These are phyloP conservation scores for Trachythela sp. DNA, from an alignment of 64 coral and sea anemone genomes.

Conservation along the genomic window DNA sequence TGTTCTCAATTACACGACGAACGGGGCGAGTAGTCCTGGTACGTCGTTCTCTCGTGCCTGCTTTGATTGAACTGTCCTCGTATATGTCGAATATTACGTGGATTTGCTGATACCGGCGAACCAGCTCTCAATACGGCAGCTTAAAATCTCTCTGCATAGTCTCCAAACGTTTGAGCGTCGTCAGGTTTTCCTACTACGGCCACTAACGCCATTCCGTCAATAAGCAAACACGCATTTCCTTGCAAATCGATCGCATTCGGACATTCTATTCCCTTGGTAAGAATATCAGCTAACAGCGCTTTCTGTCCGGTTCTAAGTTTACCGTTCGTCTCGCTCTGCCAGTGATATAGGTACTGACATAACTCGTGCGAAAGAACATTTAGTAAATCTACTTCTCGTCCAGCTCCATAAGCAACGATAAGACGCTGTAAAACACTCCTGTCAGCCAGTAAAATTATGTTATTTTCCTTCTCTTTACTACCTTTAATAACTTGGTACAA, in stretches of 20 bases:
- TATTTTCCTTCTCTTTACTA: slow-evolving; percentile 38
- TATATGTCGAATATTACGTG: slow-evolving; percentile 55
- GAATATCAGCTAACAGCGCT: slow-evolving; percentile 46
- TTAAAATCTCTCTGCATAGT: slow-evolving; percentile 35
- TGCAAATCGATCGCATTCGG: slow-evolving; percentile 37
- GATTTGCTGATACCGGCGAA: slow-evolving; percentile 39
- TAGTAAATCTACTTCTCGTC: slow-evolving; percentile 54
- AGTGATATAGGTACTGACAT: slow-evolving; percentile 51
- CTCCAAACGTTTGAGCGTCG: slow-evolving; percentile 51
- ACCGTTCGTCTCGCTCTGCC: slow-evolving; percentile 64
- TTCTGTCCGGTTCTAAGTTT: slow-evolving; percentile 67
- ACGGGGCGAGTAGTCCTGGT: slow-evolving; percentile 19
- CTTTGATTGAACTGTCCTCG: slow-evolving; percentile 44
- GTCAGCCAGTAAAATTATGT: slow-evolving; percentile 40
- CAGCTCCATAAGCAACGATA: slow-evolving; percentile 59
- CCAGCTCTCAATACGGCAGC: slow-evolving; percentile 45
- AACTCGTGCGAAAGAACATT: slow-evolving; percentile 54
- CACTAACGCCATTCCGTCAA: slow-evolving; percentile 68
- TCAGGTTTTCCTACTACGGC: slow-evolving; percentile 36
- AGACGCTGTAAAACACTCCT: slow-evolving; percentile 49
- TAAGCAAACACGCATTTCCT: slow-evolving; percentile 49
- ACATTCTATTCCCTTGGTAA: slow-evolving; percentile 57
- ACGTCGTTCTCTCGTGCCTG: slow-evolving; percentile 49
- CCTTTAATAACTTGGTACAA: slow-evolving; percentile 57
- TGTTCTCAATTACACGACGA: slow-evolving; percentile 48